Evolutionary conservation across 2,888 invertebrate genomes (phyloP).

Genomic region (Stenoptilia bipunctidactyla): DNA sequence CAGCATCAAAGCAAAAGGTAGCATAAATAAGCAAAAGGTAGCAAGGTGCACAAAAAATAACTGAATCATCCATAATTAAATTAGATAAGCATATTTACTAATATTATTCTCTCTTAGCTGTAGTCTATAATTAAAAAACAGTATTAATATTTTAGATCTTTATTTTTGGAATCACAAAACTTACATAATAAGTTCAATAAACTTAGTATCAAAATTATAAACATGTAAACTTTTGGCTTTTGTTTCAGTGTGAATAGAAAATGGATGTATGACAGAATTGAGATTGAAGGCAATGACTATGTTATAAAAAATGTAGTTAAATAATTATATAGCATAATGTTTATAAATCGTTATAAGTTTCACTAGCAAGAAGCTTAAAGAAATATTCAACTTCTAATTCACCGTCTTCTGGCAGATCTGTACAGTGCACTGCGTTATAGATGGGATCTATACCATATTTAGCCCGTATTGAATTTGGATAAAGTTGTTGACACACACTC

Average conservation of each 20-base stretch:
- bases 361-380: constrained; percentile 74
- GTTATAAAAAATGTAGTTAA: constrained; percentile 71
- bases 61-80: no score
- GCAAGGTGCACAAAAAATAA: no score
- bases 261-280: constrained; percentile 82
- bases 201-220: no score
- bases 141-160: no score
- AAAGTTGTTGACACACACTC: constrained; percentile 72
- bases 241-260: constrained; percentile 77
- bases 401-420: constrained; percentile 91
- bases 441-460: constrained; percentile 84
- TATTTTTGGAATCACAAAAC: no score
- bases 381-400: constrained; percentile 83
- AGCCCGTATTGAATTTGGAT: constrained; percentile 86
- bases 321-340: constrained; percentile 28
- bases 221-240: constrained; percentile 7
- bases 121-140: no score
- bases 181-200: no score
- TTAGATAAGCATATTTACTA: no score
- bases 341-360: constrained; percentile 7
- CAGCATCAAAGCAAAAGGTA: no score
- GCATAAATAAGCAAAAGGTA: no score
- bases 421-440: constrained; percentile 92
- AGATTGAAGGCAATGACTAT: constrained; percentile 83
- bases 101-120: no score